A percentile compares a stretch with the other conserved stretches of the same genome.
phyloP scores from a whole-genome alignment of 2,797 vertebrate genomes.

The Notamacropus eugenii region DNA sequence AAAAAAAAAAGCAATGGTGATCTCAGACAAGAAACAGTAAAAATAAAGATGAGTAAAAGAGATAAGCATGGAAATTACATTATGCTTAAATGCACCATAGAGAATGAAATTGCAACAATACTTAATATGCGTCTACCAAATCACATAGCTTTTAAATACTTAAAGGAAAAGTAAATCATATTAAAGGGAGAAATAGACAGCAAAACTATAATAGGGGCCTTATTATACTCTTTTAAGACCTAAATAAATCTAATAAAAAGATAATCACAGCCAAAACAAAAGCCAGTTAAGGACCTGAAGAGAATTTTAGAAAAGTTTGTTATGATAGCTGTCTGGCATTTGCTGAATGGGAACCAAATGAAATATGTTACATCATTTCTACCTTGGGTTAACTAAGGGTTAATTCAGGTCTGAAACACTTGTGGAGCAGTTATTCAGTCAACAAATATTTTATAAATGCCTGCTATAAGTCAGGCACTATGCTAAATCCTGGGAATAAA shows the following conservation, averaged over 20 bases:
- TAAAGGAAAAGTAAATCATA: background rate
- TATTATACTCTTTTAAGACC: background rate
- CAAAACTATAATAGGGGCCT: background rate
- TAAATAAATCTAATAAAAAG: background rate
- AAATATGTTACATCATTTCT: background rate
- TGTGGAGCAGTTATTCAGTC: background rate
- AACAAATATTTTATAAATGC: background rate
- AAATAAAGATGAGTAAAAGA: background rate
- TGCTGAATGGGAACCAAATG: background rate
- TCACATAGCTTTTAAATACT: background rate
- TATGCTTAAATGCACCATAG: background rate
- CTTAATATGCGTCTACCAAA: background rate
- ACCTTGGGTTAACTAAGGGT: background rate
- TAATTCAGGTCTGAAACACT: background rate
- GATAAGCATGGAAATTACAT: background rate
- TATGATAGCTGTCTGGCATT: background rate
- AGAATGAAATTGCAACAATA: background rate
- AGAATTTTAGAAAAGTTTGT: background rate
- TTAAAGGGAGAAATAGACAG: background rate
- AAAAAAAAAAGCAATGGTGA: background rate
- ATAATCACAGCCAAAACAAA: background rate
- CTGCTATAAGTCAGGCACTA: background rate
- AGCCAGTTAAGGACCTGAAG: background rate
- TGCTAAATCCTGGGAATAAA: background rate
- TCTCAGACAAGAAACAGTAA: background rate